These are phyloP conservation scores for Phylloscopus whistleri DNA, from an alignment of 2,113 vertebrate species.

Conservation along the genomic window DNA sequence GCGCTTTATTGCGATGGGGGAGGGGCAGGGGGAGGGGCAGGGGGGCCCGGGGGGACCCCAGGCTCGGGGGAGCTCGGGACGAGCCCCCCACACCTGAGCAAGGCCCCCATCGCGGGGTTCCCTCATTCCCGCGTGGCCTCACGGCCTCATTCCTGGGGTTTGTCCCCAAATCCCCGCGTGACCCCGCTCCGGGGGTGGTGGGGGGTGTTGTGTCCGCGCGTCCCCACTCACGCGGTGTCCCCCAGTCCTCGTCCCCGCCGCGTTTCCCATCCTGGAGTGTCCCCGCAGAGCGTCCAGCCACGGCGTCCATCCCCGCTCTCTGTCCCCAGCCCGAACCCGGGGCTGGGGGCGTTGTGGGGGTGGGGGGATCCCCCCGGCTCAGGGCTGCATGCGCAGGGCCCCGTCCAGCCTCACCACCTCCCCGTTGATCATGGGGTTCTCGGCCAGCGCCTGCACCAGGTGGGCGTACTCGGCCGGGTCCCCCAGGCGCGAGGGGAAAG, in stretches of 20 bases:
- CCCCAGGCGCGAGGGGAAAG: conserved; percentile 86
- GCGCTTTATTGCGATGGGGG: background rate
- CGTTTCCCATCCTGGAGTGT: background rate
- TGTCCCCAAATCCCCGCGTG: background rate
- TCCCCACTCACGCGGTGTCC: background rate
- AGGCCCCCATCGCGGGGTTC: no score
- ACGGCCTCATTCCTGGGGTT: background rate
- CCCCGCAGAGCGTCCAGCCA: background rate
- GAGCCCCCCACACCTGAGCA: no score
- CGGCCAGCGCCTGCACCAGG: conserved; percentile 82
- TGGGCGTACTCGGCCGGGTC: conserved; percentile 88
- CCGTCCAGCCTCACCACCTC: conserved; percentile 91
- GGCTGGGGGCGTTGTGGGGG: no score
- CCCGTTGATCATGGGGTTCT: conserved; percentile 94
- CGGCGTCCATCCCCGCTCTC: background rate
- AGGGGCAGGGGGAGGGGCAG: background rate
- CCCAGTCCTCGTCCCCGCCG: background rate
- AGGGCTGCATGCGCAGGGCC: conserved; percentile 94
- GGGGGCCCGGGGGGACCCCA: no score
- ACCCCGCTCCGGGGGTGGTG: background rate
- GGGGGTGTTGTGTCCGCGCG: background rate
- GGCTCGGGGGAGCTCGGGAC: no score
- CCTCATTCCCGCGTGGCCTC: no score
- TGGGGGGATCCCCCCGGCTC: background rate
- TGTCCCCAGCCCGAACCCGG: background rate